phyloP scores from a whole-genome alignment of 1,140 invertebrate genomes.

The Drosophila pruinosa region DNA sequence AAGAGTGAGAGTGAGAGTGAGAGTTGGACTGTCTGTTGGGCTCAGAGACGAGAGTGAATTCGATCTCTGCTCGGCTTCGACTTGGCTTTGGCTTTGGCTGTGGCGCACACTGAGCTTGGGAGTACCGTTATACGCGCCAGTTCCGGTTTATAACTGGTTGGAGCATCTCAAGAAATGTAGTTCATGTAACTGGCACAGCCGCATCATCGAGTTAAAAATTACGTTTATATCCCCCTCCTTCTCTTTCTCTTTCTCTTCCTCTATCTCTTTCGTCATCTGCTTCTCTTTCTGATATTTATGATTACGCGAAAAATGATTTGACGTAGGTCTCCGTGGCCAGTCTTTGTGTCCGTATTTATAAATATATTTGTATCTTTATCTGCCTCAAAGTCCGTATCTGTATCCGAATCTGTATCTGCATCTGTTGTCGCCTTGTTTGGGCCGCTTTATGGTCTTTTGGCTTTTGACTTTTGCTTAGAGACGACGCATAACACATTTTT shows the following conservation, averaged over 20 bases:
- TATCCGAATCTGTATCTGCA: conserved; percentile 10
- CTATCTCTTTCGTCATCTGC: background rate
- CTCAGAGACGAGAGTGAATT: conserved; percentile 7
- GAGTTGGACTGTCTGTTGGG: conserved; percentile 35
- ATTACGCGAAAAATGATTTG: conserved; percentile 72
- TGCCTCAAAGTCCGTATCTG: background rate
- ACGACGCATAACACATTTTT: conserved; percentile 42
- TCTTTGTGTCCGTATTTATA: conserved; percentile 10
- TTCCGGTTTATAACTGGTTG: conserved; percentile 76
- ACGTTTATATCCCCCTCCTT: background rate
- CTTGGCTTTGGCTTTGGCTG: background rate
- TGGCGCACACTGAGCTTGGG: conserved; percentile 8
- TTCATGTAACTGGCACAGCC: conserved; percentile 75
- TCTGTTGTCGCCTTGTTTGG: conserved; percentile 33
- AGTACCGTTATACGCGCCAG: conserved; percentile 72
- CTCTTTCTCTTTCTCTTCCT: background rate
- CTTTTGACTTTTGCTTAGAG: conserved; percentile 17
- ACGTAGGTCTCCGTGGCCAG: conserved; percentile 20
- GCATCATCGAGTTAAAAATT: conserved; percentile 25
- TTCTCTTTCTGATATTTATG: conserved; percentile 48
- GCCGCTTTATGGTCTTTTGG: conserved; percentile 10
- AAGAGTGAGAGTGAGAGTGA: conserved; percentile 44
- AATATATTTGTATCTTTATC: conserved; percentile 17
- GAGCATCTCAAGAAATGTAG: conserved; percentile 45
- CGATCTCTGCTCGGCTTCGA: background rate